Percentiles rank a stretch among this genome's conserved stretches.
These are phyloP conservation scores for Tetranychus piercei DNA, from an alignment of 2,888 invertebrate species.

Conservation along the genomic window DNA sequence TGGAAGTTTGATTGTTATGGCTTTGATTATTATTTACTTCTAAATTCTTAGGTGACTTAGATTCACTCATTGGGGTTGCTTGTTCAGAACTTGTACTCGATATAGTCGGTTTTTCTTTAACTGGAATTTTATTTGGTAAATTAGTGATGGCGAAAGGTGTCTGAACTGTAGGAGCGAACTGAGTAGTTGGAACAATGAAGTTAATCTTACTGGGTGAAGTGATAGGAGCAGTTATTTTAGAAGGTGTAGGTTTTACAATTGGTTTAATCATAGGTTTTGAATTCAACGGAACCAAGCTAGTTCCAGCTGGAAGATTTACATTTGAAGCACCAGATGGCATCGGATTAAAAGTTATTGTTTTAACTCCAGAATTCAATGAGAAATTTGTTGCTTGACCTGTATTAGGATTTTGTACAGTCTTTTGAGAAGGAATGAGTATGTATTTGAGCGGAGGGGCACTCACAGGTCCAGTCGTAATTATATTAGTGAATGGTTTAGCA, in stretches of 20 bases:
- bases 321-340: not conserved
- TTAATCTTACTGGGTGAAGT: not conserved
- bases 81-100: no score
- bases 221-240: not conserved
- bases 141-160: no score
- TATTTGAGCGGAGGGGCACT: not conserved
- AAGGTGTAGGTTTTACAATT: not conserved
- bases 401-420: not conserved
- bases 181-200: not conserved
- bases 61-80: no score
- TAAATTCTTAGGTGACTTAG: no score
- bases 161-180: not conserved
- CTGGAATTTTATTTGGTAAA: no score
- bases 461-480: not conserved
- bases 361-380: not conserved
- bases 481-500: not conserved
- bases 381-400: not conserved
- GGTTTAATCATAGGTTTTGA: not conserved
- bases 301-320: not conserved
- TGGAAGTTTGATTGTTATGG: no score
- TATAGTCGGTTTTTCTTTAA: no score
- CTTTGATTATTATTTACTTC: no score
- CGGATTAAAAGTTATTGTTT: not conserved
- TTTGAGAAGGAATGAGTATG: not conserved
- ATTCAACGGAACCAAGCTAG: not conserved